Percentiles rank a stretch among this genome's conserved stretches.
Evolutionary conservation across 1,140 invertebrate genomes (phyloP).

Genomic region (Phenacoccus solenopsis): DNA sequence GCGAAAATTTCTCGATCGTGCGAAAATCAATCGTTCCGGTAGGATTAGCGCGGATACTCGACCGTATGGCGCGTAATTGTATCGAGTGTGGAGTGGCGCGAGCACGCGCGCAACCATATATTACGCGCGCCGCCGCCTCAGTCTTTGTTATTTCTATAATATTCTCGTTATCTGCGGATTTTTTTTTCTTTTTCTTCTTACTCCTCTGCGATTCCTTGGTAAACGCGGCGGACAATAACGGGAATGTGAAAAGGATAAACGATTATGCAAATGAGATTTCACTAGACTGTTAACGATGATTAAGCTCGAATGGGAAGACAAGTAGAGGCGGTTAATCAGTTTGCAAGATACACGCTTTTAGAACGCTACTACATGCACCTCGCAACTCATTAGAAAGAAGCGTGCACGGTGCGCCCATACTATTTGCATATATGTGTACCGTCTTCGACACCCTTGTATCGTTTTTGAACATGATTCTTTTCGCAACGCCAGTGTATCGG

Average conservation of each 20-base stretch:
- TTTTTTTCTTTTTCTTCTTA: neutral
- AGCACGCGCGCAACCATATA: too few relatives aligned
- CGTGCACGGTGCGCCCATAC: slow-evolving; percentile 4
- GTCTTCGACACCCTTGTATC: neutral
- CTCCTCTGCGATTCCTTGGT: neutral
- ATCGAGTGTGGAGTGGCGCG: too few relatives aligned
- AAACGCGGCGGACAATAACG: neutral
- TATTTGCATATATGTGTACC: slow-evolving; percentile 1
- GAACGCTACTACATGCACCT: slow-evolving; percentile 16
- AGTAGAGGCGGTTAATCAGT: slow-evolving; percentile 11
- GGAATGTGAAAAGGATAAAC: slow-evolving; percentile 15
- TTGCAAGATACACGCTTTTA: slow-evolving; percentile 8
- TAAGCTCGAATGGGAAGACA: slow-evolving; percentile 10
- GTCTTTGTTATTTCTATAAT: too few relatives aligned
- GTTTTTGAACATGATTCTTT: neutral
- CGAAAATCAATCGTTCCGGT: too few relatives aligned
- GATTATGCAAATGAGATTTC: slow-evolving; percentile 15
- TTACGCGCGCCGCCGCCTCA: too few relatives aligned
- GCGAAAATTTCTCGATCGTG: too few relatives aligned
- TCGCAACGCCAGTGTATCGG: neutral
- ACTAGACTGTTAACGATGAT: slow-evolving; percentile 14
- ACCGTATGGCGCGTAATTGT: too few relatives aligned
- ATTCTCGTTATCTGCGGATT: neutral
- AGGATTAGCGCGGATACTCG: too few relatives aligned
- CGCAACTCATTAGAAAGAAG: slow-evolving; percentile 12